Conservation (phyloP, 2,888 invertebrate species). For the Tipula vernalis region DNA sequence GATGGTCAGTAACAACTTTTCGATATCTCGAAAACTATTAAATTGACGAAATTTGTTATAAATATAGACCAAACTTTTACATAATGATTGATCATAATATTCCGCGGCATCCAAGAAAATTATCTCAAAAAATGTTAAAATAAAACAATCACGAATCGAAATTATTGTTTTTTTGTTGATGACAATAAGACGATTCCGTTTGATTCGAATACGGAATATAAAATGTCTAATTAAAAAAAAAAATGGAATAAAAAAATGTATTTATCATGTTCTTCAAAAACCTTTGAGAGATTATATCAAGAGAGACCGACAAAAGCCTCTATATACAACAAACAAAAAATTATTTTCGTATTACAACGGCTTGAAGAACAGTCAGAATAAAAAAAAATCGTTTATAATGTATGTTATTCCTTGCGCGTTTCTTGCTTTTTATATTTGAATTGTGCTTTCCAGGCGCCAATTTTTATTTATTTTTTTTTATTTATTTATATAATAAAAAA, state of each 20-base stretch:
- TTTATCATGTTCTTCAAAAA: background rate
- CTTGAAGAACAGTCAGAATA: background rate
- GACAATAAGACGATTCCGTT: background rate
- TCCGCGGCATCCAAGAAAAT: background rate
- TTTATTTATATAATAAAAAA: background rate
- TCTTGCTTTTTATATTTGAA: background rate
- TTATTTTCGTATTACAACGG: background rate
- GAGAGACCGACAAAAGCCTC: background rate
- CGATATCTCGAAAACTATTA: no score
- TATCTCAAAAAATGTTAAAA: background rate
- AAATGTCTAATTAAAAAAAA: background rate
- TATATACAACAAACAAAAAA: background rate
- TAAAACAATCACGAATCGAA: background rate
- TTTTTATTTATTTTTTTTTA: background rate
- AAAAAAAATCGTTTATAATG: background rate
- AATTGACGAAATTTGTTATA: no score
- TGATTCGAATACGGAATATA: background rate
- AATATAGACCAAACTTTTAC: background rate
- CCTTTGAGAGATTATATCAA: background rate
- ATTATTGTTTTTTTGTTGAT: background rate
- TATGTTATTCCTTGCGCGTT: background rate
- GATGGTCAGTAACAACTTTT: no score
- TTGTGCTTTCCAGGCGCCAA: constrained; percentile 4
- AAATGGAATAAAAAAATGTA: background rate
- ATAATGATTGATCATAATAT: background rate